These are phyloP conservation scores for Lethenteron reissneri DNA, from an alignment of 2,113 vertebrate genomes.

Conservation along the genomic window DNA sequence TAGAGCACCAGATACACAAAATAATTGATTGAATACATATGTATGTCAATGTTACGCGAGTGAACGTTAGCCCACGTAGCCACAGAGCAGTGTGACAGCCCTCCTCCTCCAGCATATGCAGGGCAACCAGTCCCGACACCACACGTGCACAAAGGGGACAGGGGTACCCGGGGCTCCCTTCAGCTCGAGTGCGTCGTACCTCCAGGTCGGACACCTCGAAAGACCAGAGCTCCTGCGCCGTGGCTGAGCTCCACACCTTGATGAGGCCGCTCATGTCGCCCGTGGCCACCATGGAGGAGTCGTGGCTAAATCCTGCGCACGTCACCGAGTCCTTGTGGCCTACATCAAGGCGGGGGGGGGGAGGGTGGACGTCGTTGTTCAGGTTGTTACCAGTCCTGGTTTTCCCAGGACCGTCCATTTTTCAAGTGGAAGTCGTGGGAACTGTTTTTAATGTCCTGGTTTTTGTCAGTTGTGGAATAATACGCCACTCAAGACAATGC, in stretches of 20 bases:
- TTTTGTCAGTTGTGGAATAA: too few relatives aligned
- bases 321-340: conserved; percentile 92
- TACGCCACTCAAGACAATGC: too few relatives aligned
- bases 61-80: background rate
- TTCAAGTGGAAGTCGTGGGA: too few relatives aligned
- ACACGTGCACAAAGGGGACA: background rate
- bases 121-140: background rate
- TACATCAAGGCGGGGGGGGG: conserved; percentile 13
- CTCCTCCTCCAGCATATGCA: background rate
- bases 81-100: background rate
- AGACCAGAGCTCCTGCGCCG: conserved; percentile 65
- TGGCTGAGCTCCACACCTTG: conserved; percentile 74
- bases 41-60: too few relatives aligned
- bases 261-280: conserved; percentile 88
- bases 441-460: too few relatives aligned
- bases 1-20: too few relatives aligned
- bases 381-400: too few relatives aligned
- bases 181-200: conserved; percentile 24
- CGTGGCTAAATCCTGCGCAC: conserved; percentile 56
- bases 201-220: conserved; percentile 83
- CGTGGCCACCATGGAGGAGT: conserved; percentile 54
- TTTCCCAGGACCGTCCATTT: too few relatives aligned
- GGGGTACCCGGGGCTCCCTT: background rate
- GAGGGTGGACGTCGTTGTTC: too few relatives aligned
- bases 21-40: too few relatives aligned